These are phyloP conservation scores for Drosophila subobscura DNA, from an alignment of 1,140 invertebrate genomes.

Conservation along the genomic window DNA sequence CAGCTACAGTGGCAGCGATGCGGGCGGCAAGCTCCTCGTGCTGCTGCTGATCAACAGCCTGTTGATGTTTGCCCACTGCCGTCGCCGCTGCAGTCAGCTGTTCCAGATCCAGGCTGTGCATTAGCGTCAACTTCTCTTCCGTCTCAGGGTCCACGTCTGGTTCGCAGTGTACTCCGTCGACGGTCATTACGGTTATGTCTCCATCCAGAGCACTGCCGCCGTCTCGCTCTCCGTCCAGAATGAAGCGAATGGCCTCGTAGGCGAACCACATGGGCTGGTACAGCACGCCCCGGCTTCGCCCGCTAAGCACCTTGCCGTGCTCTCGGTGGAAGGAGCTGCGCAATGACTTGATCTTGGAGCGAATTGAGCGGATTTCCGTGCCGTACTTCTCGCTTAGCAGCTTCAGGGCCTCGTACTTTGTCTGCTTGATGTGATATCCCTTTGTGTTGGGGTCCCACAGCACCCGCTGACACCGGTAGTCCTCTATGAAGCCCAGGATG, in stretches of 20 bases:
- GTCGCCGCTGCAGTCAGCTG: conserved; percentile 58
- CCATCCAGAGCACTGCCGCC: conserved; percentile 30
- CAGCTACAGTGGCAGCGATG: conserved; percentile 70
- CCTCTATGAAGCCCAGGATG: conserved; percentile 79
- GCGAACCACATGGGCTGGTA: conserved; percentile 83
- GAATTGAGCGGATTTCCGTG: conserved; percentile 78
- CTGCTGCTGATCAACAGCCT: conserved; percentile 23
- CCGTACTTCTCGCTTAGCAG: conserved; percentile 75
- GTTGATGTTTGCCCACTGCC: conserved; percentile 43
- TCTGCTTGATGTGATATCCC: conserved; percentile 82
- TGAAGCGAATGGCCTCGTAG: conserved; percentile 80
- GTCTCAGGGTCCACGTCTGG: conserved; percentile 42
- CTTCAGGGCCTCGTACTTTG: conserved; percentile 79
- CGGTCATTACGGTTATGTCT: conserved; percentile 24
- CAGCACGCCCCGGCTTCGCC: conserved; percentile 69
- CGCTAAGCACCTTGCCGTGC: conserved; percentile 78
- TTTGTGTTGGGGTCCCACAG: conserved; percentile 82
- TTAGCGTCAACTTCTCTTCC: conserved; percentile 61
- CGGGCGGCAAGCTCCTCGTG: conserved; percentile 58
- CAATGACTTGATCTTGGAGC: conserved; percentile 80
- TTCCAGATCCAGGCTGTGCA: conserved; percentile 74
- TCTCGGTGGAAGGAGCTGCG: conserved; percentile 80
- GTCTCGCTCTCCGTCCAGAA: conserved; percentile 76
- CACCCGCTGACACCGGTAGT: conserved; percentile 74
- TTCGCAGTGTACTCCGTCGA: conserved; percentile 3